Evolutionary conservation across 2,113 vertebrate genomes (phyloP).

Genomic region (Apeltes quadracus): DNA sequence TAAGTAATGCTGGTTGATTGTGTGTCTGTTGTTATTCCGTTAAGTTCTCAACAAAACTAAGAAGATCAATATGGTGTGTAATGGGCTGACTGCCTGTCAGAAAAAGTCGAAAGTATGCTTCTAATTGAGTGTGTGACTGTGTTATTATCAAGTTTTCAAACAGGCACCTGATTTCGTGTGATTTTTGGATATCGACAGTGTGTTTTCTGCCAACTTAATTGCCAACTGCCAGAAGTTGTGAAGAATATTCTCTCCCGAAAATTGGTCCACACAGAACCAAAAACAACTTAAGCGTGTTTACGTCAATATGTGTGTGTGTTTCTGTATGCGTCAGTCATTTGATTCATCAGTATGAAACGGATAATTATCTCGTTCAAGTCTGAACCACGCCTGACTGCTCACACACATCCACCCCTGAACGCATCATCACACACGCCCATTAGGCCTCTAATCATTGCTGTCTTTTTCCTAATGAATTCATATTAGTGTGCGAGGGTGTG

Average conservation of each 20-base stretch:
- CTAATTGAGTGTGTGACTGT: constrained; percentile 35
- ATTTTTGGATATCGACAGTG: constrained; percentile 52
- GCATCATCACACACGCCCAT: constrained; percentile 65
- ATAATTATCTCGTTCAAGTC: constrained; percentile 71
- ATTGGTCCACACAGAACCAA: constrained; percentile 2
- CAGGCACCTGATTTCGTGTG: constrained; percentile 31
- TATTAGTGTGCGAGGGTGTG: constrained; percentile 42
- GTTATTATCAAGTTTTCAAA: constrained; percentile 26
- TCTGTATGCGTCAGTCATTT: constrained; percentile 36
- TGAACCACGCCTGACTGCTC: constrained; percentile 59
- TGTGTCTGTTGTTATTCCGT: constrained; percentile 46
- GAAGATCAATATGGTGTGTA: constrained; percentile 57
- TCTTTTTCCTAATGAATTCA: constrained; percentile 67
- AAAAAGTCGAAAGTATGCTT: constrained; percentile 28
- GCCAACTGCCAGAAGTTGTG: constrained; percentile 56
- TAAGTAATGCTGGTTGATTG: constrained; percentile 35
- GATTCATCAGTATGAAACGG: constrained; percentile 60
- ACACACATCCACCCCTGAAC: constrained; percentile 55
- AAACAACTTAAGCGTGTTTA: constrained; percentile 3
- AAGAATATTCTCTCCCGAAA: constrained; percentile 45
- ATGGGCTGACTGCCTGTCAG: constrained; percentile 41
- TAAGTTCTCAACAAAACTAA: constrained; percentile 50
- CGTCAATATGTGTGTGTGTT: neutral
- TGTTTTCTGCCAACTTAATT: constrained; percentile 65
- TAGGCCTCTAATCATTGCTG: constrained; percentile 68